Evolutionary conservation across 1,140 invertebrate genomes (phyloP).

Genomic region (Aphelenchoides fujianensis): DNA sequence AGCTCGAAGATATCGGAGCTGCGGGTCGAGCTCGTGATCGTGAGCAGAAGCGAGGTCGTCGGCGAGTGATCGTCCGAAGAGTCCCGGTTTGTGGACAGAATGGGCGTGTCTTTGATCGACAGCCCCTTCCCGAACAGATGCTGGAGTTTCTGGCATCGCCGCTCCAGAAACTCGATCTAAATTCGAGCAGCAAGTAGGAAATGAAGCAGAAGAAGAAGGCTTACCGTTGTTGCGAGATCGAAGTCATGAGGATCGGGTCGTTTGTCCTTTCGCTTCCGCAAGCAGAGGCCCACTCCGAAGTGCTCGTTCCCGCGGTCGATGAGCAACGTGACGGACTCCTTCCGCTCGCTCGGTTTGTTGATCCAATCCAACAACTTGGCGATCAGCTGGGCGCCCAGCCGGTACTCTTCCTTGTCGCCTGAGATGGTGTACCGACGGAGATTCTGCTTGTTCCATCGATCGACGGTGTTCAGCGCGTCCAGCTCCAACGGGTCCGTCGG

Average conservation of each 20-base stretch:
- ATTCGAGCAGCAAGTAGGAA: background rate
- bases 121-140: no score
- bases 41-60: no score
- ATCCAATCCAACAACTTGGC: background rate
- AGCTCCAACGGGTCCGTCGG: background rate
- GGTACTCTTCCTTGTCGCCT: background rate
- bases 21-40: no score
- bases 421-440: background rate
- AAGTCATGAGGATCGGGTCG: background rate
- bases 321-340: background rate
- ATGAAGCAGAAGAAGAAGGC: background rate
- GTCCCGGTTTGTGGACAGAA: no score
- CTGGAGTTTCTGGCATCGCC: background rate
- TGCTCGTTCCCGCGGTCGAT: background rate
- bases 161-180: background rate
- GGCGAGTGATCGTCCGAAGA: no score
- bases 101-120: no score
- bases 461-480: background rate
- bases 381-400: background rate
- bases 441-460: background rate
- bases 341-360: background rate
- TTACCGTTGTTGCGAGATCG: background rate
- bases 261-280: background rate
- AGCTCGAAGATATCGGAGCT: no score
- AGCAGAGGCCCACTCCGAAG: background rate